Base-by-base conservation (phyloP, 2,888 invertebrate species). In the Drosophila incognita region DNA sequence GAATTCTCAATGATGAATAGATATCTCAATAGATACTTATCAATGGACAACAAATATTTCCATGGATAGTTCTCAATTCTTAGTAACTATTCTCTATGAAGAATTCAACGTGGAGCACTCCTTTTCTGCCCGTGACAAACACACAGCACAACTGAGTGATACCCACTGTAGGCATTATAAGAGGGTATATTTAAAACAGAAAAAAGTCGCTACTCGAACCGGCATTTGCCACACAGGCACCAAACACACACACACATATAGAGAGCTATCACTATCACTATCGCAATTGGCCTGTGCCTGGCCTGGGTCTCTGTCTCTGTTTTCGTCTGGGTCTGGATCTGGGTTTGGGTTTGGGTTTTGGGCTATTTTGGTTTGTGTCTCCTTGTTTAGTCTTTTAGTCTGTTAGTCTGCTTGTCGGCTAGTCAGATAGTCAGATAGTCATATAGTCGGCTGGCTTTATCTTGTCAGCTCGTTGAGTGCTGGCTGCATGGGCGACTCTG, bases 391-490 rank as follows among this genome's bases (percentile, higher is more conserved):
- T 63, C 58, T 62, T 86, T 54, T 27, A 54, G 81, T 63, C 58
- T 62, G 81, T 15, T 53, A 15, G 53, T 33, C 10, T 15, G 53
- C 24, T 53, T 52, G 81, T 64, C 59, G 56, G 53, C 40, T 59
- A 60, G 78, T 60, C 62, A 46, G 53, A 46, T 59, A 62, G 78
- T 60, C 62, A 49, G 46, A 46, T 46, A 46, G 46, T 46, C 46
- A 46, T 24, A 46, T 24, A 24, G 24, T 46, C 24, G 24, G 46
- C 8, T 46, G 63, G 79, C 83, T 89, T 89, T 84, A 85, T 85
- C 84, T 85, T 87, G 90, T 83, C 82, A 76, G 77, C 74, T 49
- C 60, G 56, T 29, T 64, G 60, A 56, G 61, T 69, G 63, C 27
- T 56, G 69, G 67, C 27, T 35, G 65, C 33, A 46, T 60, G 64